Evolutionary conservation across 1,140 invertebrate genomes (phyloP).

Genomic region (Drosophila pallidifrons): DNA sequence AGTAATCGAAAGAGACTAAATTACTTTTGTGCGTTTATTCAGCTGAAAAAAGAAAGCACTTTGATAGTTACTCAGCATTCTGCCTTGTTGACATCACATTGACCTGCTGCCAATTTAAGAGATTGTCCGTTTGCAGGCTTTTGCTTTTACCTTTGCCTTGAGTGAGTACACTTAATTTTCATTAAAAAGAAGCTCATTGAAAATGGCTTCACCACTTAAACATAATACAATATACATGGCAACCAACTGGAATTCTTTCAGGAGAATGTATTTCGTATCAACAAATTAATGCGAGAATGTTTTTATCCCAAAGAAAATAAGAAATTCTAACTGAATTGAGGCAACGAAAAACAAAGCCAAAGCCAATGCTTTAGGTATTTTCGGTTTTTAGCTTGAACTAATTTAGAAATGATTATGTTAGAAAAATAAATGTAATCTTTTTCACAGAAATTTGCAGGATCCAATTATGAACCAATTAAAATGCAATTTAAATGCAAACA

Average conservation of each 20-base stretch:
- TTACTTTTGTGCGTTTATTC: background rate
- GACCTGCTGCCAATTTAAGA: conserved; percentile 2
- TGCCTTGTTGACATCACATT: background rate
- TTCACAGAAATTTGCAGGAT: too few relatives aligned
- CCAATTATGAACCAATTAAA: too few relatives aligned
- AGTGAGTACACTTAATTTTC: conserved; percentile 7
- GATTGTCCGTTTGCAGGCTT: background rate
- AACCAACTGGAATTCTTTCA: background rate
- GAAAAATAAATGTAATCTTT: too few relatives aligned
- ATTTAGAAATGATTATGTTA: background rate
- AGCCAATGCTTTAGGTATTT: background rate
- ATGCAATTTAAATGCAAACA: too few relatives aligned
- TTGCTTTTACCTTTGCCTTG: background rate
- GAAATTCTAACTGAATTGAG: background rate
- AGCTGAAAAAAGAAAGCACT: background rate
- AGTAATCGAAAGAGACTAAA: background rate
- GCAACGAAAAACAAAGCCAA: background rate
- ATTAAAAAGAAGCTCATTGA: conserved; percentile 8
- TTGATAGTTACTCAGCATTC: background rate
- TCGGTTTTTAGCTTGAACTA: background rate
- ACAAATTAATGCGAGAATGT: background rate
- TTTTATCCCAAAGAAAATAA: background rate
- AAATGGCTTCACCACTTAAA: background rate
- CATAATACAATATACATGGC: conserved; percentile 4
- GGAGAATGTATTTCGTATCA: background rate